A percentile compares a stretch with the other conserved stretches of the same genome.
phyloP scores from a whole-genome alignment of 2,888 invertebrate genomes.

The Drosophila paranaensis region DNA sequence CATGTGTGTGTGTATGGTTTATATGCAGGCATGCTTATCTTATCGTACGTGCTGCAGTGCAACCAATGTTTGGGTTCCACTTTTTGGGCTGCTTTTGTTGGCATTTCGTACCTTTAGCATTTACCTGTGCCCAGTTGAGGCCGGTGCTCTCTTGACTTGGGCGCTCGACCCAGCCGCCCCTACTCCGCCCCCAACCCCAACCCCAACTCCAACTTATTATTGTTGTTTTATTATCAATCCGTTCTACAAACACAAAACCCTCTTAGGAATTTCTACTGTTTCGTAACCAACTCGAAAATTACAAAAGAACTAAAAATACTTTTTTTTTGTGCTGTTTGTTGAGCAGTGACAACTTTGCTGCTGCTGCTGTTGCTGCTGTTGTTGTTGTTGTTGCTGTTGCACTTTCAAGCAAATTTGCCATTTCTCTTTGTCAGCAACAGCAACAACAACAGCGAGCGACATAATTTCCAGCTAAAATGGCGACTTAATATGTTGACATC shows the following conservation, averaged over 20 bases:
- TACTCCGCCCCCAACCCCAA: conserved; percentile 1
- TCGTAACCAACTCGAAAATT: conserved; percentile 49
- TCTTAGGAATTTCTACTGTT: conserved; percentile 39
- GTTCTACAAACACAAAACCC: conserved; percentile 50
- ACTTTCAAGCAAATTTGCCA: conserved; percentile 49
- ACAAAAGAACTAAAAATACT: neutral
- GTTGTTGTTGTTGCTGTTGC: conserved; percentile 34
- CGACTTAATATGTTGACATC: conserved; percentile 72
- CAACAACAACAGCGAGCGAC: conserved; percentile 46
- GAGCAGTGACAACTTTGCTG: conserved; percentile 16
- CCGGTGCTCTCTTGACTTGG: conserved; percentile 69
- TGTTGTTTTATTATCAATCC: conserved; percentile 56
- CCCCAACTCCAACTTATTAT: conserved; percentile 9
- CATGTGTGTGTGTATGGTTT: conserved; percentile 29
- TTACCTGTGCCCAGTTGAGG: conserved; percentile 69
- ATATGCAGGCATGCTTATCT: conserved; percentile 65
- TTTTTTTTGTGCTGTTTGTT: conserved; percentile 17
- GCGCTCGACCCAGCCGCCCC: conserved; percentile 32
- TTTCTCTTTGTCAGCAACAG: conserved; percentile 57
- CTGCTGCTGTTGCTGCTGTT: conserved; percentile 27
- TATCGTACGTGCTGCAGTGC: conserved; percentile 67
- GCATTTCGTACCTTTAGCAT: conserved; percentile 43
- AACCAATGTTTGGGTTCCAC: conserved; percentile 44
- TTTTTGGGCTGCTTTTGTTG: conserved; percentile 68
- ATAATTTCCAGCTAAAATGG: conserved; percentile 77